phyloP scores from a whole-genome alignment of 2,888 invertebrate species.

The Aphidoletes aphidimyza region DNA sequence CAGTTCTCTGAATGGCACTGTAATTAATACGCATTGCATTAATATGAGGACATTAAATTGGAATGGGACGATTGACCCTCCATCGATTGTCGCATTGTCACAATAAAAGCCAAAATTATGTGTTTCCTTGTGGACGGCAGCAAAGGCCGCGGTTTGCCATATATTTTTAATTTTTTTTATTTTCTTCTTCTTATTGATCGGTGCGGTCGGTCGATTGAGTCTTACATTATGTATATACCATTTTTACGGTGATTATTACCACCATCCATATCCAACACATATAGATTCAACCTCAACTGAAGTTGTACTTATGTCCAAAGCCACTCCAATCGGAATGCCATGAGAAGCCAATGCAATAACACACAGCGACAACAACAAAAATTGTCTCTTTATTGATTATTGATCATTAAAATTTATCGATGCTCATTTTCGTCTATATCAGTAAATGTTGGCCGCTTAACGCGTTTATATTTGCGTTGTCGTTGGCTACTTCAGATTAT shows the following conservation, averaged over 20 bases:
- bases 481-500: background rate
- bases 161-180: no score
- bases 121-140: background rate
- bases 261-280: no score
- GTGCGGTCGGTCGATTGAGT: no score
- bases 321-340: no score
- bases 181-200: background rate
- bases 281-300: no score
- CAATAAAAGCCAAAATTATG: background rate
- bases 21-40: background rate
- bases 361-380: background rate
- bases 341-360: no score
- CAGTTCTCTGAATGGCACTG: no score
- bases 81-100: slow-evolving; percentile 23
- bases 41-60: background rate
- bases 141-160: no score
- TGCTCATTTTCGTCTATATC: background rate
- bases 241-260: background rate
- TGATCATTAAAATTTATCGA: slow-evolving; percentile 46
- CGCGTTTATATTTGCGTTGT: background rate
- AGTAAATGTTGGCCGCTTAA: background rate
- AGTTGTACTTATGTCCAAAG: no score
- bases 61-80: slow-evolving; percentile 22
- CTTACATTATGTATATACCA: no score
- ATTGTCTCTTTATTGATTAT: slow-evolving; percentile 49